Conservation (phyloP, 2,888 invertebrate species). For the Drosophila yooni region DNA sequence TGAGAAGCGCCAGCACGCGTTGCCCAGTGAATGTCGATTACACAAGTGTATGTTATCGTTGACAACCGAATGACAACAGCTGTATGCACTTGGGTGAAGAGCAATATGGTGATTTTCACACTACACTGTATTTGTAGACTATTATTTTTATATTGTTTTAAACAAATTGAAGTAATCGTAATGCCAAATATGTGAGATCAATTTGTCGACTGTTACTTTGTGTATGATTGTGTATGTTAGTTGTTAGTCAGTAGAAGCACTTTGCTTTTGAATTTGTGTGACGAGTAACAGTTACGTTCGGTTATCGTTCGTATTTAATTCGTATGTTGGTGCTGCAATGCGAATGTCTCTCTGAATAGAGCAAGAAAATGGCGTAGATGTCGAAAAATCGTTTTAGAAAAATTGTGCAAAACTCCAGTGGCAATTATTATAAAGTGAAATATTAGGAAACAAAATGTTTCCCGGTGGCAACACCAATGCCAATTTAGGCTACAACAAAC, state of each 20-base stretch:
- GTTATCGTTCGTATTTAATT: constrained; percentile 1
- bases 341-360: constrained; percentile 39
- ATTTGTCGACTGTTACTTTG: neutral
- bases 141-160: neutral
- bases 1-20: constrained; percentile 59
- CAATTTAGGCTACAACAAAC: constrained; percentile 76
- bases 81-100: constrained; percentile 1
- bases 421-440: constrained; percentile 15
- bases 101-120: neutral
- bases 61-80: constrained; percentile 3
- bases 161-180: neutral
- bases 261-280: neutral
- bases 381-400: constrained; percentile 34
- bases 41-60: neutral
- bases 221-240: neutral
- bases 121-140: neutral
- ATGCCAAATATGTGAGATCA: neutral
- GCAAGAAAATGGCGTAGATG: constrained; percentile 66
- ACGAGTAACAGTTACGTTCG: constrained; percentile 9
- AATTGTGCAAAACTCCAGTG: constrained; percentile 27
- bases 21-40: constrained; percentile 29
- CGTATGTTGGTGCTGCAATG: constrained; percentile 24
- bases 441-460: constrained; percentile 68
- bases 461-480: constrained; percentile 82
- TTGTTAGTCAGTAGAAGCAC: neutral